Percentiles rank a stretch among this genome's conserved stretches.
Evolutionary conservation across 2,888 invertebrate species (phyloP).

Genomic region (Trichogramma evanescens): DNA sequence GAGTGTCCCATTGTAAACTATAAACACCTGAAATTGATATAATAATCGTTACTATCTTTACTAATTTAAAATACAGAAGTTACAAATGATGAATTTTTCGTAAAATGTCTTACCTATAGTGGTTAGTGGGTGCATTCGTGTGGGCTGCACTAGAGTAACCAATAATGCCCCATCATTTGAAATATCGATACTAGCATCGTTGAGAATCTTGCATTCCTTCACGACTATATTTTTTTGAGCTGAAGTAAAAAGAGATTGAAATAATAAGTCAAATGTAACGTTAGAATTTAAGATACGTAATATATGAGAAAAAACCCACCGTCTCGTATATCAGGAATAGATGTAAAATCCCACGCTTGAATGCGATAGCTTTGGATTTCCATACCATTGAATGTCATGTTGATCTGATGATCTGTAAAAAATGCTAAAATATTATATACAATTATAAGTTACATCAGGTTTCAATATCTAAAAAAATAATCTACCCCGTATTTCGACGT

Average conservation of each 20-base stretch:
- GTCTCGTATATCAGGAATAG: constrained; percentile 67
- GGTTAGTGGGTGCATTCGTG: constrained; percentile 63
- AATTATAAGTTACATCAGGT: not conserved
- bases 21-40: constrained; percentile 58
- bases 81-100: not conserved
- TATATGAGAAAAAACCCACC: constrained; percentile 50
- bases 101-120: constrained; percentile 56
- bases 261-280: not conserved
- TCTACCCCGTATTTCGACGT: constrained; percentile 34
- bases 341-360: constrained; percentile 77
- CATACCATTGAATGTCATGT: constrained; percentile 31
- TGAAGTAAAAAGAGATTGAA: constrained; percentile 38
- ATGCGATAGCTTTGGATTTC: constrained; percentile 61
- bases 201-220: constrained; percentile 74
- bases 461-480: constrained; percentile 5
- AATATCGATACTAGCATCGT: constrained; percentile 79
- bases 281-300: constrained; percentile 1
- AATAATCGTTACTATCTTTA: not conserved
- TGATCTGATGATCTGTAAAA: constrained; percentile 32
- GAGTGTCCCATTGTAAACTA: constrained; percentile 66
- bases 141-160: constrained; percentile 68
- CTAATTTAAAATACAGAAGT: not conserved
- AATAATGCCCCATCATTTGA: constrained; percentile 71
- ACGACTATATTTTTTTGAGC: constrained; percentile 71
- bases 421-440: not conserved